Conservation (phyloP, 1,140 invertebrate genomes). For the Macrotrachela quadricornifera region DNA sequence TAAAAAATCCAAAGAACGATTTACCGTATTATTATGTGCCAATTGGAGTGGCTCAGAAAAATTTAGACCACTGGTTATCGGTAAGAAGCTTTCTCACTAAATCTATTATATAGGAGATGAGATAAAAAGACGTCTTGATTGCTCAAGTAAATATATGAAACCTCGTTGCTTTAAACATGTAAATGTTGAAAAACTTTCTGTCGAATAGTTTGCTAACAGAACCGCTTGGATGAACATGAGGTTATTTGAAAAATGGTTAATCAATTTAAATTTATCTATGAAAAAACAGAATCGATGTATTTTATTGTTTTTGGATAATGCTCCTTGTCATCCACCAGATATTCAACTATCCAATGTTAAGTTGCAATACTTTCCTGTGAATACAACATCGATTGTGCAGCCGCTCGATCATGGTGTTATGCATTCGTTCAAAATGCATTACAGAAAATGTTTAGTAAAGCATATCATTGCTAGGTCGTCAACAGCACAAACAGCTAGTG, state of each 20-base stretch:
- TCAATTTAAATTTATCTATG: neutral
- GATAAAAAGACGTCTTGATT: too few species aligned
- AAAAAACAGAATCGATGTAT: slow-evolving; percentile 19
- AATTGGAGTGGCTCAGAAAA: slow-evolving; percentile 14
- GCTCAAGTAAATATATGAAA: neutral
- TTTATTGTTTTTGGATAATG: slow-evolving; percentile 33
- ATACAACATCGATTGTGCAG: slow-evolving; percentile 10
- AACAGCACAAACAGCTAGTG: too few species aligned
- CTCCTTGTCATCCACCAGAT: slow-evolving; percentile 20
- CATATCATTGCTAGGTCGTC: too few species aligned
- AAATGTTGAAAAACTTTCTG: slow-evolving; percentile 6
- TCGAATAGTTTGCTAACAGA: slow-evolving; percentile 11
- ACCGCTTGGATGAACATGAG: slow-evolving; percentile 14
- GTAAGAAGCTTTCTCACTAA: neutral
- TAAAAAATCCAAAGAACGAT: slow-evolving; percentile 13
- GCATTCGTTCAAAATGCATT: slow-evolving; percentile 6
- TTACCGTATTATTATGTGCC: slow-evolving; percentile 11
- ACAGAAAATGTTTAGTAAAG: neutral
- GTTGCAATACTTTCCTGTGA: slow-evolving; percentile 13
- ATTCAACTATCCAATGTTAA: slow-evolving; percentile 19
- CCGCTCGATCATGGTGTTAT: slow-evolving; percentile 13
- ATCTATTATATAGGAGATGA: too few species aligned
- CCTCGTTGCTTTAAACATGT: neutral
- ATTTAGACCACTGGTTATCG: slow-evolving; percentile 12
- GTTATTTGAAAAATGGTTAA: slow-evolving; percentile 13